Conservation (phyloP, 2,888 invertebrate genomes). For the Caenorhabditis macrosperma region DNA sequence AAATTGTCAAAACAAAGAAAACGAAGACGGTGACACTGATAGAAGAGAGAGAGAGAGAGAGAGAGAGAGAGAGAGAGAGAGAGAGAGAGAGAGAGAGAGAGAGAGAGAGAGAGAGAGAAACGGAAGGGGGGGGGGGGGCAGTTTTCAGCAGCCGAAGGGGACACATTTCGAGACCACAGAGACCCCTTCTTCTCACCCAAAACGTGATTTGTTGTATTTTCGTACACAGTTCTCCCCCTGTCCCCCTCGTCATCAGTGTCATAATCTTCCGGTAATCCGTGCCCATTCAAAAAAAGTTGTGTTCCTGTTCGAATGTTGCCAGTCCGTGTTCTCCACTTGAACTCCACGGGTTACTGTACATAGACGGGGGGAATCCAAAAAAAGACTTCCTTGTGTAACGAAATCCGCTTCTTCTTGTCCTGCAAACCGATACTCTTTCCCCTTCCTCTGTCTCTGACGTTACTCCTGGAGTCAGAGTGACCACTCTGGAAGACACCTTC, state of each 20-base stretch:
- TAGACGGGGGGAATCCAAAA: background rate
- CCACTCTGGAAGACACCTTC: no score
- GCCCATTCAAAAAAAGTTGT: background rate
- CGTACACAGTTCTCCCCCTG: background rate
- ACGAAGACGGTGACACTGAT: background rate
- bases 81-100: no score
- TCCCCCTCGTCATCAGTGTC: background rate
- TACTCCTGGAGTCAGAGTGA: no score
- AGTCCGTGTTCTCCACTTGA: background rate
- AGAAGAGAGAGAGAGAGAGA: background rate
- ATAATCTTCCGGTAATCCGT: background rate
- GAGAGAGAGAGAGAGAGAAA: no score
- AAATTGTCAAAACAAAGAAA: conserved; percentile 6
- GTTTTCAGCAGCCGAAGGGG: background rate
- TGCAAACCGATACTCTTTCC: no score
- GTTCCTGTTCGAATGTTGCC: background rate
- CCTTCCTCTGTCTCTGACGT: no score
- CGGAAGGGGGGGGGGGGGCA: background rate
- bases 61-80: no score
- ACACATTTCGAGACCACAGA: background rate
- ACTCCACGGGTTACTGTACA: background rate
- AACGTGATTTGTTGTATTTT: conserved; percentile 7
- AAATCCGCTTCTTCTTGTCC: background rate
- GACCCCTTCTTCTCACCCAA: background rate
- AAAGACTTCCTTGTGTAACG: background rate